Percentiles rank a stretch among this genome's conserved stretches.
These are phyloP conservation scores for Hylaea fasciaria DNA, from an alignment of 2,888 invertebrate genomes.

Conservation along the genomic window DNA sequence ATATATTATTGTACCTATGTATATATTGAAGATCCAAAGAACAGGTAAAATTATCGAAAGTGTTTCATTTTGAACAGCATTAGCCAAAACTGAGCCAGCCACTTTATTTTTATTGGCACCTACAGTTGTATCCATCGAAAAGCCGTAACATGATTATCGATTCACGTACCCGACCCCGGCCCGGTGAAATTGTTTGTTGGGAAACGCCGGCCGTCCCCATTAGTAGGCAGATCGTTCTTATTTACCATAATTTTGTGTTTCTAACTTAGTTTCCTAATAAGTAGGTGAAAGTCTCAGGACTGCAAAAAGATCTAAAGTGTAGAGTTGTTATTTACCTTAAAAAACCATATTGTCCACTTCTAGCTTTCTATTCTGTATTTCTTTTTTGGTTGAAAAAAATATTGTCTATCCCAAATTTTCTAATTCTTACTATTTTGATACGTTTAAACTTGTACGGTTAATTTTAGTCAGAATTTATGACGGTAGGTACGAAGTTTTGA, in stretches of 20 bases:
- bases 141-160: conserved; percentile 23
- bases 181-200: conserved; percentile 24
- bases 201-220: conserved; percentile 25
- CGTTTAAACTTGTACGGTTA: no score
- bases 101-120: conserved; percentile 1
- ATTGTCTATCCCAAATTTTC: no score
- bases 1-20: no score
- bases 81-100: background rate
- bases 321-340: background rate
- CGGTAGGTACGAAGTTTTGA: background rate
- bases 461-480: no score
- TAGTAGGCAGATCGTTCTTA: conserved; percentile 35
- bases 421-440: no score
- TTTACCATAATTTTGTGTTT: conserved; percentile 28
- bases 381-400: background rate
- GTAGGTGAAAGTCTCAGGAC: conserved; percentile 14
- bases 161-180: conserved; percentile 21
- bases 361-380: background rate
- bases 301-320: conserved; percentile 2
- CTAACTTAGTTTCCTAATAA: conserved; percentile 19
- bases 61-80: background rate
- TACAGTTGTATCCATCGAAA: conserved; percentile 1
- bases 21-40: no score
- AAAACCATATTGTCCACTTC: no score
- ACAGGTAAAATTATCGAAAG: background rate